Evolutionary conservation across 2,113 vertebrate species (phyloP), one percentile per base, ranked within the genome.

Genomic region (Odocoileus hemionus): DNA sequence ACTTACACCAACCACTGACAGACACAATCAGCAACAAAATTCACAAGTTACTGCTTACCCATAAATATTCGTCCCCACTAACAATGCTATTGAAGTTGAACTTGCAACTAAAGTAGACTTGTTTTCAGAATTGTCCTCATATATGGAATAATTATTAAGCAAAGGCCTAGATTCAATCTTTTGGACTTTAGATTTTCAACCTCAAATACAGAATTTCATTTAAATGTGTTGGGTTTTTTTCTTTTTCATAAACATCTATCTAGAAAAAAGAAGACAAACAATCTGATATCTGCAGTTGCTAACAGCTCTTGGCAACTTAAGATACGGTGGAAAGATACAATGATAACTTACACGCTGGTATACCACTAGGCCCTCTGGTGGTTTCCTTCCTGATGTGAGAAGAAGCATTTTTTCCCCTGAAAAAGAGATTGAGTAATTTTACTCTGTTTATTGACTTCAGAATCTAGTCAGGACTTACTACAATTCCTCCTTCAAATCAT

Each of bases 401-500:
- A 76, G 60, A 74, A 89, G 23, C 8, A 3, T 60, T 79, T 89
- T 55, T 54, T 30, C 33, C 26, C n/a, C 39, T 12, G 11, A 39
- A 95, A 58, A 30, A 92, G 50, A 60, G 70, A 93, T 64, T 9
- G 28, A 91, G 91, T 50, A 26, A 76, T 78, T 92, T 95, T 82
- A 91, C 50, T 92, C 55, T 94, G 30, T 82, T 82, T 80, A 58
- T 47, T 21, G 91, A 33, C 86, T 85, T 57, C 85, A 94, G 74
- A 79, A 36, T 54, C 82, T 50, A 78, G 26, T 92, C 33, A 80
- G 39, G 91, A 95, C 89, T 95, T 93, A 89, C 13, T 89, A 61
- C 39, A 83, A 91, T 97, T 94, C 55, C n/a, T 79, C 92, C 89
- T 89, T 97, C 26, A 91, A 45, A 79, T 84, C 45, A 89, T 70